These are phyloP conservation scores for Drosophila albomicans DNA, from an alignment of 1,140 invertebrate species.

Conservation along the genomic window DNA sequence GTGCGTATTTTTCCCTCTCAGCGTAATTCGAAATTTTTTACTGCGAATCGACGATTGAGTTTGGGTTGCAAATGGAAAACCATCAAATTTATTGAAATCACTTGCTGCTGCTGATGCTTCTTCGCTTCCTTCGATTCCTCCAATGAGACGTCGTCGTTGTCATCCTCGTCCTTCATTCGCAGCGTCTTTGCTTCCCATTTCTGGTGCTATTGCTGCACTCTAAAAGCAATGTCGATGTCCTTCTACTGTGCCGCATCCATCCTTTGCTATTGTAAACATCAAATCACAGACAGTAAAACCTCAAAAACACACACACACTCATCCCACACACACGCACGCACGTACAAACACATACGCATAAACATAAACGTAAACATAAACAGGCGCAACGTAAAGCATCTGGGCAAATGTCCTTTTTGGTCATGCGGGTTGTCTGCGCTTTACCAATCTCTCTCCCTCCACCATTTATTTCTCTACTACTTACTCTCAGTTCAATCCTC, in stretches of 20 bases:
- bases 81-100: conserved; percentile 85
- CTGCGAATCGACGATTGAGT: conserved; percentile 83
- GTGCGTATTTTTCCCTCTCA: conserved; percentile 38
- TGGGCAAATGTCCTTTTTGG: conserved; percentile 72
- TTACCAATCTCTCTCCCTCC: not conserved
- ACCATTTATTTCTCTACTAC: not conserved
- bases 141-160: not conserved
- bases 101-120: conserved; percentile 52
- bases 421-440: conserved; percentile 55
- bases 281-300: conserved; percentile 83
- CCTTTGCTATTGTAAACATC: conserved; percentile 80
- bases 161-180: conserved; percentile 6
- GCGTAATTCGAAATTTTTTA: conserved; percentile 83
- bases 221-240: conserved; percentile 49
- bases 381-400: conserved; percentile 59
- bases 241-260: conserved; percentile 66
- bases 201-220: conserved; percentile 26
- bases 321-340: conserved; percentile 24
- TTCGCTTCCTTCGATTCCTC: conserved; percentile 6
- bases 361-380: conserved; percentile 79
- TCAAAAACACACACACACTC: conserved; percentile 37
- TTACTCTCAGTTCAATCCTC: conserved; percentile 17
- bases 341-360: conserved; percentile 43
- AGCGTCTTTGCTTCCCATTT: not conserved
- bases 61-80: conserved; percentile 84